phyloP scores from a whole-genome alignment of 1,140 invertebrate species.

The Trypoxylus dichotomus region DNA sequence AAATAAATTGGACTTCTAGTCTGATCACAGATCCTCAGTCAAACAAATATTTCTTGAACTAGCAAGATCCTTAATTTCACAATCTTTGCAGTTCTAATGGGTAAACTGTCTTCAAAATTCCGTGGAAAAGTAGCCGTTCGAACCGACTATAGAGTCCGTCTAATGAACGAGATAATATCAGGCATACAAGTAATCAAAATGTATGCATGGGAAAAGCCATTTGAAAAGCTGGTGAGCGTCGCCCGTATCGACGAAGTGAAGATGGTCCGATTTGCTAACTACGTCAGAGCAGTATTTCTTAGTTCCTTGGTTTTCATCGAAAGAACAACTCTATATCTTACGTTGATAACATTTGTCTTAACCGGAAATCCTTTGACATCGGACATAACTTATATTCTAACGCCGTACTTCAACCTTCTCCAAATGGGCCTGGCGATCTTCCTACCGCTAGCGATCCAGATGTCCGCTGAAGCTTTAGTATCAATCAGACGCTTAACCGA shows the following conservation, averaged over 20 bases:
- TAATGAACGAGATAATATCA: conserved; percentile 80
- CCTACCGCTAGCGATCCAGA: conserved; percentile 65
- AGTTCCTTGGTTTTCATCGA: conserved; percentile 67
- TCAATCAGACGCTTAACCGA: conserved; percentile 63
- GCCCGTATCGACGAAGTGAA: conserved; percentile 55
- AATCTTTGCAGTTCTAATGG: conserved; percentile 44
- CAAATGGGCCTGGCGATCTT: conserved; percentile 71
- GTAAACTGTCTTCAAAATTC: conserved; percentile 56
- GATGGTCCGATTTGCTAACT: conserved; percentile 61
- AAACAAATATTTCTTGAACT: background rate
- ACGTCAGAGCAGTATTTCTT: conserved; percentile 72
- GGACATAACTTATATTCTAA: conserved; percentile 68
- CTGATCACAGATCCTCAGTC: no score
- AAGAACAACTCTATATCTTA: conserved; percentile 68
- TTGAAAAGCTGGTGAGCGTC: conserved; percentile 63
- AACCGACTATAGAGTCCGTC: conserved; percentile 75
- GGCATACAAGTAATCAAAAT: conserved; percentile 80
- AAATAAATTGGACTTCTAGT: no score
- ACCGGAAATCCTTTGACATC: conserved; percentile 63
- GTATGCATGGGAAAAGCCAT: conserved; percentile 79
- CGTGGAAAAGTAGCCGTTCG: conserved; percentile 65
- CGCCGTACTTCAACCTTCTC: conserved; percentile 70
- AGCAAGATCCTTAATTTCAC: background rate
- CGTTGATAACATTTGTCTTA: conserved; percentile 66
- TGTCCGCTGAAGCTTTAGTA: conserved; percentile 48